Evolutionary conservation across 2,113 vertebrate species (phyloP).

Genomic region (Donacobius atricapilla): DNA sequence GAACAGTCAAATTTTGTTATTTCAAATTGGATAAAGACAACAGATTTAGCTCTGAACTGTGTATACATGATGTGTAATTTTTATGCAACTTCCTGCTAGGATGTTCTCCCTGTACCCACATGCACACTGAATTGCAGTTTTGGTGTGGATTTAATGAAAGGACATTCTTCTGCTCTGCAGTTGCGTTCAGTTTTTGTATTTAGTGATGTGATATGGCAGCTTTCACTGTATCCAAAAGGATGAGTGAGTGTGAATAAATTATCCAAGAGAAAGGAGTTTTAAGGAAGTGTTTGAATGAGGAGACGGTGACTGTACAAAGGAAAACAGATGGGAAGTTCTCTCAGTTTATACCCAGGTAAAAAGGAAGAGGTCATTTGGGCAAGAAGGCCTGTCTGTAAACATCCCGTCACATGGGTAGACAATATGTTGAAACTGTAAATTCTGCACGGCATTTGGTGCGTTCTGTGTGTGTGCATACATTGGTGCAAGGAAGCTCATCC

Average conservation of each 20-base stretch:
- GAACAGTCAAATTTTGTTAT: background rate
- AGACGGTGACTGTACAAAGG: background rate
- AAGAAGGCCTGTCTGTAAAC: background rate
- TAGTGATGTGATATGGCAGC: background rate
- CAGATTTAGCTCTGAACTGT: background rate
- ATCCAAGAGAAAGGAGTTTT: background rate
- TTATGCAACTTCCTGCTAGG: background rate
- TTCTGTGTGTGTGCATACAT: background rate
- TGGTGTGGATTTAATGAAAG: background rate
- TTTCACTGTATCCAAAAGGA: constrained; percentile 2
- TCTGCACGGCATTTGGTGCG: background rate
- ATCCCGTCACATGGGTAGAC: background rate
- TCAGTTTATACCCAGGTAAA: background rate
- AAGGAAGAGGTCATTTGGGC: background rate
- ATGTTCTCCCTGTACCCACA: background rate
- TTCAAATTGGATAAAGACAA: background rate
- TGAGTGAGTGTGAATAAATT: background rate
- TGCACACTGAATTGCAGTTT: background rate
- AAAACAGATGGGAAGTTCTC: background rate
- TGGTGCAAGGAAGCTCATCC: background rate
- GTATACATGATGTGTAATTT: background rate
- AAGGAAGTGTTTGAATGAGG: background rate
- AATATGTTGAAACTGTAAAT: background rate
- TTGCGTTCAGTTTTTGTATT: background rate
- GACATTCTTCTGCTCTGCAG: background rate